A percentile compares a stretch with the other conserved stretches of the same genome.
phyloP scores from a whole-genome alignment of 2,113 vertebrate genomes.

The Bubo bubo region DNA sequence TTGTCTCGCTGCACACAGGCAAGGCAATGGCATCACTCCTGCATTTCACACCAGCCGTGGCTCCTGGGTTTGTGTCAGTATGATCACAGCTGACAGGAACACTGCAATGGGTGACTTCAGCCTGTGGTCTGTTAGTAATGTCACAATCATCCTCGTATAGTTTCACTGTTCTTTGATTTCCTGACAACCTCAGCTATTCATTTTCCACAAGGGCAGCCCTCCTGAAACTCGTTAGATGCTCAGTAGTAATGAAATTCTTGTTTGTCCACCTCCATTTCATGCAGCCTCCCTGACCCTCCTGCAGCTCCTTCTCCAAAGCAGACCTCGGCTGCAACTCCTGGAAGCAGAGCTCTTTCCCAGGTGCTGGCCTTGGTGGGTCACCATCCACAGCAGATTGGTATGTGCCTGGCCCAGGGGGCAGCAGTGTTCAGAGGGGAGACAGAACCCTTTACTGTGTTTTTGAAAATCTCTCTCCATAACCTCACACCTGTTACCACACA shows the following conservation, averaged over 20 bases:
- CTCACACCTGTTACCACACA: not conserved
- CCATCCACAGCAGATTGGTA: not conserved
- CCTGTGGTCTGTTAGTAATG: not conserved
- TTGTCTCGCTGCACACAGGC: fast-evolving
- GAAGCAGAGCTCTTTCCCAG: not conserved
- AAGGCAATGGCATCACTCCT: not conserved
- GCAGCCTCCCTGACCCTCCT: not conserved
- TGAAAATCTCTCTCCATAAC: not conserved
- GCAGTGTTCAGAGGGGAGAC: not conserved
- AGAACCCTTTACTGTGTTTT: not conserved
- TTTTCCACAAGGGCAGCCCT: not conserved
- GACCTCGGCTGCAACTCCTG: not conserved
- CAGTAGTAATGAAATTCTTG: not conserved
- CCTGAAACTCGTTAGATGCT: not conserved
- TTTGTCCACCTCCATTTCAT: not conserved
- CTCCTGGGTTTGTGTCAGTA: not conserved
- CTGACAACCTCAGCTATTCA: not conserved
- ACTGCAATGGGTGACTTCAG: not conserved
- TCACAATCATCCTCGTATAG: not conserved
- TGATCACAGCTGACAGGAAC: not conserved
- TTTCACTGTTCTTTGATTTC: conserved; percentile 3
- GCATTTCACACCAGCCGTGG: fast-evolving
- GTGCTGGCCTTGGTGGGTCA: not conserved
- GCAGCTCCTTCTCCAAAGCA: not conserved
- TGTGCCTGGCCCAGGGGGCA: not conserved